Percentiles rank a stretch among this genome's conserved stretches.
Conservation (phyloP, 2,797 vertebrate genomes). For the Oreochromis grahami region DNA sequence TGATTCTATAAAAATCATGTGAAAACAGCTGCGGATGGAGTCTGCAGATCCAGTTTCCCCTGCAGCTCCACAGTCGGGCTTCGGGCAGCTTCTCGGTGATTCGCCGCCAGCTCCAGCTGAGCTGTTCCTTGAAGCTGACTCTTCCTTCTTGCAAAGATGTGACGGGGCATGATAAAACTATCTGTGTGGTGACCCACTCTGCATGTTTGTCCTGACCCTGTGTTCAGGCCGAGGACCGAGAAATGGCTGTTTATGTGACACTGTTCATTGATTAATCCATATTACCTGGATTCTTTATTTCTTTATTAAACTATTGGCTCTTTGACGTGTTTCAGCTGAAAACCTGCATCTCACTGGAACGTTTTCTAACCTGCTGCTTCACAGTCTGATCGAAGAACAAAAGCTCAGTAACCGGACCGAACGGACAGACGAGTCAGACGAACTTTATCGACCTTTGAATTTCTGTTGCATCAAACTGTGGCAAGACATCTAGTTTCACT, state of each 20-base stretch:
- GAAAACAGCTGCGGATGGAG: background rate
- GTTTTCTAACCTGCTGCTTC: conserved; percentile 14
- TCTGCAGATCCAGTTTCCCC: background rate
- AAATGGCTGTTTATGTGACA: background rate
- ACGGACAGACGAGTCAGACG: background rate
- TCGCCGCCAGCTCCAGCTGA: background rate
- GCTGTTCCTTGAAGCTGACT: background rate
- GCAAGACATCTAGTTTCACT: conserved; percentile 60
- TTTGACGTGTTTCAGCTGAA: conserved; percentile 9
- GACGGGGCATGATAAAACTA: background rate
- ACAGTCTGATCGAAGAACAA: background rate
- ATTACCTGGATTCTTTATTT: background rate
- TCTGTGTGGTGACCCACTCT: background rate
- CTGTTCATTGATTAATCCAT: background rate
- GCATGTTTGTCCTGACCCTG: background rate
- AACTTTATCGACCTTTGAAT: conserved; percentile 14
- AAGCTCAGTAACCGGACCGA: conserved; percentile 1
- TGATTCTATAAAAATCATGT: background rate
- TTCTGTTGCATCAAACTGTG: conserved; percentile 43
- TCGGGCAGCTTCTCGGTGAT: background rate
- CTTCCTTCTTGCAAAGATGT: background rate
- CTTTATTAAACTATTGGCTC: background rate
- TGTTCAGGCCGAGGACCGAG: background rate
- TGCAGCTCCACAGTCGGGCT: background rate
- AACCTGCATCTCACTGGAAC: background rate